phyloP scores from a whole-genome alignment of 1,140 invertebrate genomes.

The Cydia strobilella region DNA sequence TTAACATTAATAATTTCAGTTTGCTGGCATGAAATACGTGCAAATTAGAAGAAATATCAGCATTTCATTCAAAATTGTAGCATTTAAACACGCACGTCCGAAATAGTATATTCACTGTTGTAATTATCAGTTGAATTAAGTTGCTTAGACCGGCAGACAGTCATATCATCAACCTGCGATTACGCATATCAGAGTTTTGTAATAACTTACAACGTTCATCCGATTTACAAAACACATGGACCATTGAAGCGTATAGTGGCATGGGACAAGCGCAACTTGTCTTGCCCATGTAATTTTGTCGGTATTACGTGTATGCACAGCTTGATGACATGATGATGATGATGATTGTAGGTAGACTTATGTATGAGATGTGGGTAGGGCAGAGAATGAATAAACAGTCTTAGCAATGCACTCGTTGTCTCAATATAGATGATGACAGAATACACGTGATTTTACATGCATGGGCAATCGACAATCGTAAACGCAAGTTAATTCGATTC shows the following conservation, averaged over 20 bases:
- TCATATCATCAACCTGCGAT: slow-evolving; percentile 1
- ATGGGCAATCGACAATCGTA: background rate
- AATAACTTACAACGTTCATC: background rate
- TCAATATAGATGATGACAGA: slow-evolving; percentile 7
- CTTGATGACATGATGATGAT: slow-evolving; percentile 9
- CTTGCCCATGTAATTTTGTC: slow-evolving; percentile 1
- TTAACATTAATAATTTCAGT: too few relatives aligned
- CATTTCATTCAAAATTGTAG: background rate
- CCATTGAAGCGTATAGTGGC: slow-evolving; percentile 1
- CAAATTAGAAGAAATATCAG: too few relatives aligned
- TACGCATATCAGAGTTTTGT: background rate
- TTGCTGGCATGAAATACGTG: too few relatives aligned
- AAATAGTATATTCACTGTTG: background rate
- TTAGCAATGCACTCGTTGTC: too few relatives aligned
- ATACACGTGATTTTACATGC: slow-evolving; percentile 9
- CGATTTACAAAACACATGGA: background rate
- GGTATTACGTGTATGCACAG: slow-evolving; percentile 4
- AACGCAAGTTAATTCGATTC: background rate
- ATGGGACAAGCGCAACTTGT: background rate
- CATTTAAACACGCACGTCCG: background rate
- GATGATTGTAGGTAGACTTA: too few relatives aligned
- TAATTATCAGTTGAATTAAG: background rate
- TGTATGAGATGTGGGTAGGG: too few relatives aligned
- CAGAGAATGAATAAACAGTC: too few relatives aligned
- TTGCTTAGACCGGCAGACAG: background rate